Conservation (phyloP, 2,113 vertebrate genomes). For the Halcyon senegalensis region DNA sequence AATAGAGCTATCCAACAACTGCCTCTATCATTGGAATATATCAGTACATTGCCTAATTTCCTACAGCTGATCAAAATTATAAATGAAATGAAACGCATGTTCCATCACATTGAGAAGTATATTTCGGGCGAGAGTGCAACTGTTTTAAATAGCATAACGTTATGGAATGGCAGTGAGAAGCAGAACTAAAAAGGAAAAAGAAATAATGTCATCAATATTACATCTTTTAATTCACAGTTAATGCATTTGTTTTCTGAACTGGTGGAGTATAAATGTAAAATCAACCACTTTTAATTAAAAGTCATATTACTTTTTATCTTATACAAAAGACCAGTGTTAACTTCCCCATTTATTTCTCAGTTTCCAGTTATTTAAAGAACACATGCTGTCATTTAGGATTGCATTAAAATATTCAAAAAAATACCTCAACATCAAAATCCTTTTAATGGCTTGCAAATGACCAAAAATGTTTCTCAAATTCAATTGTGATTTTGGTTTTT, state of each 20-base stretch:
- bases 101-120: neutral
- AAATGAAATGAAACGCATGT: neutral
- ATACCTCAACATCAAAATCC: neutral
- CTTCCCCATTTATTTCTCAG: neutral
- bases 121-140: neutral
- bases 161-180: neutral
- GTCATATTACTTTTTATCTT: neutral
- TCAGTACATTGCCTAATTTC: neutral
- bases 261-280: neutral
- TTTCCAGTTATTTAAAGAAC: neutral
- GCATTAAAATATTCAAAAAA: neutral
- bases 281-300: conserved; percentile 25
- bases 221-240: neutral
- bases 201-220: neutral
- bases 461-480: neutral
- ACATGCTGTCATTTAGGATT: neutral
- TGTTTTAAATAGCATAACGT: neutral
- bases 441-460: neutral
- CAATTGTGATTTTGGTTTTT: neutral
- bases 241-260: conserved; percentile 35
- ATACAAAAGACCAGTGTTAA: neutral
- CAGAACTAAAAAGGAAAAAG: neutral
- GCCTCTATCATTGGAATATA: neutral
- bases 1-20: neutral
- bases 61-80: neutral